These are phyloP conservation scores for Chrosomus eos DNA, from an alignment of 2,797 vertebrate species.

Conservation along the genomic window DNA sequence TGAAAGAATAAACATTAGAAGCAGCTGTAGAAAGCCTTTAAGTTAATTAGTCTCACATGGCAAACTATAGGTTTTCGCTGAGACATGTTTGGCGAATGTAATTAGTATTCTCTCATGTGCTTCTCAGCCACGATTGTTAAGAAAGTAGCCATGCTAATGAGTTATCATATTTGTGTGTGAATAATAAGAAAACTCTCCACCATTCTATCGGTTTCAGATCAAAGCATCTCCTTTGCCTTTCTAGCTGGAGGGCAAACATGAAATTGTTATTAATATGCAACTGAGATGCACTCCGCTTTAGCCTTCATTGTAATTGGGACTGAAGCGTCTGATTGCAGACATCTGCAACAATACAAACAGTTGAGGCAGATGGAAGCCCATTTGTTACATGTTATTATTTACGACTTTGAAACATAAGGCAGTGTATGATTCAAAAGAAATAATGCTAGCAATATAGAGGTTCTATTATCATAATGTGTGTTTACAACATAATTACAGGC, in stretches of 20 bases:
- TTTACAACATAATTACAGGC: slow-evolving; percentile 9
- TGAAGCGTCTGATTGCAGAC: slow-evolving; percentile 23
- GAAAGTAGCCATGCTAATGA: slow-evolving; percentile 71
- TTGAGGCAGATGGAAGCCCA: not conserved
- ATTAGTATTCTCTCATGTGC: slow-evolving; percentile 59
- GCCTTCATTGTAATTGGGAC: slow-evolving; percentile 73
- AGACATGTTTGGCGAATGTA: slow-evolving; percentile 52
- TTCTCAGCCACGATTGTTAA: slow-evolving; percentile 62
- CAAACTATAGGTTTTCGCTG: slow-evolving; percentile 39
- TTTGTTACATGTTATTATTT: slow-evolving; percentile 1
- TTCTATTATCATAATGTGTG: not conserved
- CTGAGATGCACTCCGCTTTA: slow-evolving; percentile 75
- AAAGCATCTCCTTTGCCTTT: slow-evolving; percentile 77
- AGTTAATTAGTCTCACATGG: slow-evolving; percentile 62
- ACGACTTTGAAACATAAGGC: not conserved
- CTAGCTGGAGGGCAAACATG: slow-evolving; percentile 78
- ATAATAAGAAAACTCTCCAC: slow-evolving; percentile 70
- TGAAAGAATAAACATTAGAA: slow-evolving; percentile 67
- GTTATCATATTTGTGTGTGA: slow-evolving; percentile 67
- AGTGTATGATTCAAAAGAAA: not conserved
- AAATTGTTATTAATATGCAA: slow-evolving; percentile 81
- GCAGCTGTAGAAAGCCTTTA: slow-evolving; percentile 71
- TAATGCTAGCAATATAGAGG: not conserved
- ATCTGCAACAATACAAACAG: slow-evolving; percentile 14
- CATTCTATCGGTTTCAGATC: slow-evolving; percentile 76